Percentiles rank a stretch among this genome's conserved stretches.
Conservation (phyloP, 2,113 vertebrate species). For the Boulengeromyrus knoepffleri region DNA sequence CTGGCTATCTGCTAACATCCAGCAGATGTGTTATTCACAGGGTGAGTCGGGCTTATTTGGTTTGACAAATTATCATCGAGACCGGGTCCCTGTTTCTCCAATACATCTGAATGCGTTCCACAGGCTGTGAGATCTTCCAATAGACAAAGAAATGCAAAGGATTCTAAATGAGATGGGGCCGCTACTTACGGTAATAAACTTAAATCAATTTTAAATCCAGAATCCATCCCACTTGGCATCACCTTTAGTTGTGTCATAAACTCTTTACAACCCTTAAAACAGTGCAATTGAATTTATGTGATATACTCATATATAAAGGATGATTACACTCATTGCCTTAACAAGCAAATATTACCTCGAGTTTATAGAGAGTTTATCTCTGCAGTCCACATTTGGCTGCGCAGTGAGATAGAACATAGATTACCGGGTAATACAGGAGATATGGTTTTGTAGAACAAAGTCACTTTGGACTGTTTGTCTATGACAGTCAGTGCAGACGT, state of each 20-base stretch:
- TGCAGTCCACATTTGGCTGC: neutral
- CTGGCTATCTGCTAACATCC: neutral
- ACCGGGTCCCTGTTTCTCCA: neutral
- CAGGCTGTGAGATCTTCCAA: neutral
- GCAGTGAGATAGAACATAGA: neutral
- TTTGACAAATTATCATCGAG: neutral
- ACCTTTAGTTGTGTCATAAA: neutral
- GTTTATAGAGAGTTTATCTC: neutral
- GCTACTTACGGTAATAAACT: neutral
- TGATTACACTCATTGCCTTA: neutral
- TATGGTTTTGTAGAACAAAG: neutral
- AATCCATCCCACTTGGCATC: neutral
- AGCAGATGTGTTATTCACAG: neutral
- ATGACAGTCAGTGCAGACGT: neutral
- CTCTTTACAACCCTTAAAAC: neutral
- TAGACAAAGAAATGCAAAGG: neutral
- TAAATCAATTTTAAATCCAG: neutral
- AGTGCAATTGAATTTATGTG: neutral
- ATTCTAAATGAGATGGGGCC: neutral
- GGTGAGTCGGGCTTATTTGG: neutral
- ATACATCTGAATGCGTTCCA: neutral
- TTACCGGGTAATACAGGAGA: neutral
- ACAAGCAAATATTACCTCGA: neutral
- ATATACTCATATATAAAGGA: neutral
- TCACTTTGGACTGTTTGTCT: neutral